phyloP scores from a whole-genome alignment of 1,140 invertebrate genomes.

The Centruroides sculpturatus region DNA sequence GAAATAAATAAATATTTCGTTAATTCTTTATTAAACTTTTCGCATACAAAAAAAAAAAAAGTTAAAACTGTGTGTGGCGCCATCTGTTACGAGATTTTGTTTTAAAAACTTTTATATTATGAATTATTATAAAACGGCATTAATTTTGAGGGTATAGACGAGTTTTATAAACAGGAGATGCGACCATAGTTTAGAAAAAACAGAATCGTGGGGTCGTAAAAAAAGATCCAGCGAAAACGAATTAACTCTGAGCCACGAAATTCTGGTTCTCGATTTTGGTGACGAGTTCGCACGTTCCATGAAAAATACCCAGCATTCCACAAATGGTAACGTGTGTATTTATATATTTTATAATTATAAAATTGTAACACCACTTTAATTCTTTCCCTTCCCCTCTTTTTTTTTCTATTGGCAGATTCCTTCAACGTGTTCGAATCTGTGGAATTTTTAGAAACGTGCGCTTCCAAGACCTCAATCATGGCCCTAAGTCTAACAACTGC shows the following conservation, averaged over 20 bases:
- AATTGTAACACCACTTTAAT: background rate
- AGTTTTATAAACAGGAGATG: constrained; percentile 37
- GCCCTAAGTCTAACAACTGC: constrained; percentile 77
- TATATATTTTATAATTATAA: constrained; percentile 1
- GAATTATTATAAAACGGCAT: too few relatives aligned
- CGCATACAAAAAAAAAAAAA: too few relatives aligned
- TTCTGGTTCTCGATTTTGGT: constrained; percentile 76
- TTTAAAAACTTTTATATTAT: too few relatives aligned
- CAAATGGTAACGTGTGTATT: constrained; percentile 1
- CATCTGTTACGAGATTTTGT: too few relatives aligned
- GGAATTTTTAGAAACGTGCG: constrained; percentile 63
- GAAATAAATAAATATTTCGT: too few relatives aligned
- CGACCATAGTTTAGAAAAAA: constrained; percentile 66
- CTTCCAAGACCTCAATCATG: constrained; percentile 74
- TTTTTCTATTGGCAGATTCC: constrained; percentile 4
- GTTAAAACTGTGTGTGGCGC: too few relatives aligned
- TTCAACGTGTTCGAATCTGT: constrained; percentile 58
- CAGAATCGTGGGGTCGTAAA: constrained; percentile 77
- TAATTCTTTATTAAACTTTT: too few relatives aligned
- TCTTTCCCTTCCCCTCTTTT: background rate
- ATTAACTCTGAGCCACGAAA: constrained; percentile 87
- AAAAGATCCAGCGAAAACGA: constrained; percentile 62
- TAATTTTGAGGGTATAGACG: constrained; percentile 28
- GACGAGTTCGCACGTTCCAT: constrained; percentile 48
- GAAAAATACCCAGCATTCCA: constrained; percentile 8